These are phyloP conservation scores for Arctocebus calabarensis DNA, from an alignment of 2,797 vertebrate species.

Conservation along the genomic window DNA sequence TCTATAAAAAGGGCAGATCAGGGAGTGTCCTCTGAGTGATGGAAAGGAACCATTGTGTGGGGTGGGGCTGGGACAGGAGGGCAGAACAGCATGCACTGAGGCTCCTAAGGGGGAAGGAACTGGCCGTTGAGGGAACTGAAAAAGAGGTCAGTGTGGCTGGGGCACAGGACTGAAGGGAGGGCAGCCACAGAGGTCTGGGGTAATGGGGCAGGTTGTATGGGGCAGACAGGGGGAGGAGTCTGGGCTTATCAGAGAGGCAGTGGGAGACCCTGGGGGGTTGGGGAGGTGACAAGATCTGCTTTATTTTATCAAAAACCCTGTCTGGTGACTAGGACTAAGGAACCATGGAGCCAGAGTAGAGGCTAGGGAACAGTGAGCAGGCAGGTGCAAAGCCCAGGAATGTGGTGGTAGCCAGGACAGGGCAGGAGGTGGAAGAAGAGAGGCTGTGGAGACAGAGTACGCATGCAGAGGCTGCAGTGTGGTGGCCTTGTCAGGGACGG, in stretches of 20 bases:
- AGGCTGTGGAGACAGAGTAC: not conserved
- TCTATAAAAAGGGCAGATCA: conserved; percentile 44
- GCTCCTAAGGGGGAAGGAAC: not conserved
- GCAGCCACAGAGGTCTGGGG: not conserved
- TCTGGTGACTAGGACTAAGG: not conserved
- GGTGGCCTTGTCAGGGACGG: too few species aligned
- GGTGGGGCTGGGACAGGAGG: not conserved
- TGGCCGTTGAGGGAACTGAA: not conserved
- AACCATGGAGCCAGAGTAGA: not conserved
- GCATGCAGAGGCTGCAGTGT: not conserved
- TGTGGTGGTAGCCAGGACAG: not conserved
- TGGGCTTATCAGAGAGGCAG: not conserved
- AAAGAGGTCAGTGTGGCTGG: conserved; percentile 15
- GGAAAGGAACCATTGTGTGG: not conserved
- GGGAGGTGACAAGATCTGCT: not conserved
- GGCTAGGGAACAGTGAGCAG: not conserved
- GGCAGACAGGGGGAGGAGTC: not conserved
- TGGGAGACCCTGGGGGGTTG: not conserved
- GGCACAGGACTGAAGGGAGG: not conserved
- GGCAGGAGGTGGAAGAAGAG: not conserved
- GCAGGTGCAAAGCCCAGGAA: not conserved
- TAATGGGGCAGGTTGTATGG: not conserved
- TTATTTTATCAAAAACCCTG: not conserved
- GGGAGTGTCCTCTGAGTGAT: not conserved
- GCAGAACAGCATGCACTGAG: not conserved